Evolutionary conservation across 2,797 vertebrate species (phyloP).

Genomic region (Rhinichthys osculus): DNA sequence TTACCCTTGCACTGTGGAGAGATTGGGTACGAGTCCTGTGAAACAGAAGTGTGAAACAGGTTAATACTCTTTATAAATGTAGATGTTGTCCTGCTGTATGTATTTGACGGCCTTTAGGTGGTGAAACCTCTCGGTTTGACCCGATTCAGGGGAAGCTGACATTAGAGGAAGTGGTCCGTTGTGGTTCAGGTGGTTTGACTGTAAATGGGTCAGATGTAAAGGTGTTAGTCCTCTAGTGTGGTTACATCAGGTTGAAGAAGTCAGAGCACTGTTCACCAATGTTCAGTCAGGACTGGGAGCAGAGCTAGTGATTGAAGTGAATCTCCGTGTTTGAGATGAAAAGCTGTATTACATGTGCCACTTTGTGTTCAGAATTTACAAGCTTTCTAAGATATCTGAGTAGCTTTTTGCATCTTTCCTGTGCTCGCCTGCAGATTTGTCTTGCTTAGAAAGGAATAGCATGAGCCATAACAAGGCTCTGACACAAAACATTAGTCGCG

Average conservation of each 20-base stretch:
- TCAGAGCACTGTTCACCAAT: background rate
- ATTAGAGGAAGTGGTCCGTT: background rate
- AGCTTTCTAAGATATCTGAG: background rate
- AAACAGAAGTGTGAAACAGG: too few relatives aligned
- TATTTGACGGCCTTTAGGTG: background rate
- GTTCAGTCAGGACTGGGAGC: background rate
- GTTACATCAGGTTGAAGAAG: background rate
- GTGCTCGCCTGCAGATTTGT: background rate
- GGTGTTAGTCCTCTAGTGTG: slow-evolving; percentile 40
- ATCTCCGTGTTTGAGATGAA: background rate
- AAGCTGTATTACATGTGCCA: background rate
- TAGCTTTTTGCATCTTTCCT: background rate
- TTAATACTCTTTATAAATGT: too few relatives aligned
- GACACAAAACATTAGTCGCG: background rate
- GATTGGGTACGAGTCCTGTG: too few relatives aligned
- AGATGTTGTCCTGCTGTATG: background rate
- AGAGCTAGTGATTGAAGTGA: background rate
- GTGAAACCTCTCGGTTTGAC: background rate
- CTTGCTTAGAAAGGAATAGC: background rate
- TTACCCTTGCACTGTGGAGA: too few relatives aligned
- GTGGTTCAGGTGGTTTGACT: slow-evolving; percentile 28
- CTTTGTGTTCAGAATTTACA: background rate
- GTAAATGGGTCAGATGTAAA: slow-evolving; percentile 54
- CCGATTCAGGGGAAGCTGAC: background rate
- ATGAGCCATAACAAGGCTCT: background rate